Evolutionary conservation across 2,113 vertebrate species (phyloP), one percentile per base, ranked within the genome.

Genomic region (Tamias sibiricus): DNA sequence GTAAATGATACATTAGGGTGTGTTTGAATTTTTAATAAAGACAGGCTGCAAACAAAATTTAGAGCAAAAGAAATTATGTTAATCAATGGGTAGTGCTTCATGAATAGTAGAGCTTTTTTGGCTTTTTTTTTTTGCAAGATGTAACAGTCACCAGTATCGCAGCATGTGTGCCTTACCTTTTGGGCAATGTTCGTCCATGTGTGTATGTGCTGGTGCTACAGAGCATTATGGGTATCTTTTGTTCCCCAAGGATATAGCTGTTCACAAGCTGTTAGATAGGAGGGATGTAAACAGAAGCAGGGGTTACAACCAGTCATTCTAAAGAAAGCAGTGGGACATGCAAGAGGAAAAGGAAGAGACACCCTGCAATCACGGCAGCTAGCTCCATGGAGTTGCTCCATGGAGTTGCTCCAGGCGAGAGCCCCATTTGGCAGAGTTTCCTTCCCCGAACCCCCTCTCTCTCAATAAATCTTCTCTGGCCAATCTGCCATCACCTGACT

Each of bases 21-120:
- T 42, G 24, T 84, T 89, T 87, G 82, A 37, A n/a, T 80, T 80
- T 57, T 80, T 84, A 96, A 88, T 79, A 62, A 87, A 96, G 84
- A 80, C 12, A 32, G n/a, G 35, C 82, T 87, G 69, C 62, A 87
- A 71, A 66, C 44, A 80, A 79, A 96, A 84, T n/a, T 28, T 59
- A 88, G 87, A 66, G 49, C 19, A 80, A 84, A 80, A 79, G 57
- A 49, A 91, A 77, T 64, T 26, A 52, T 13, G 3, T 47, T 84
- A 62, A 85, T 64, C 80, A 47, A 84, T 74, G 87, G 79, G 49
- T 80, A 35, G 24, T 35, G 42, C 17, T 66, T 94, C 74, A 3
- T 10, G 54, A 40, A 22, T 44, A 77, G 44, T 28, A 40, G 68
- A 22, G n/a, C 71, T 66, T 57, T 57, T 68, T 17, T 24, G 20